Percentiles rank a stretch among this genome's conserved stretches.
phyloP scores from a whole-genome alignment of 2,888 invertebrate species.

The Erebia epiphron region DNA sequence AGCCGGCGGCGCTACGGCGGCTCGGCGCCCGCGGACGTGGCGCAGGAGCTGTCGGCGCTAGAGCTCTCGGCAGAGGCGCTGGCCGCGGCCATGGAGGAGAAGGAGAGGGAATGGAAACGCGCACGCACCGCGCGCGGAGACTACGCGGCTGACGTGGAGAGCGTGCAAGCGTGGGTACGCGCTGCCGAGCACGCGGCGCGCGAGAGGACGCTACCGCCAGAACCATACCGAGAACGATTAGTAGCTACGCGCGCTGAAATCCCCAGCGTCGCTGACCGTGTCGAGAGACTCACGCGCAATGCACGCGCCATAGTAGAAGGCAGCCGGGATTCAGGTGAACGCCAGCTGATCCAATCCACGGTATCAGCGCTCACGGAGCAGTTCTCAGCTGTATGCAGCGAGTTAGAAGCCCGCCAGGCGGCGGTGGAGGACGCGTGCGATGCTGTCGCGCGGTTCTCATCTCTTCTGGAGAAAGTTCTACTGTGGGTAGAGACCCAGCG shows the following conservation, averaged over 20 bases:
- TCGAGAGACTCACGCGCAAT: slow-evolving; percentile 90
- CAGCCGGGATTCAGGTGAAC: slow-evolving; percentile 90
- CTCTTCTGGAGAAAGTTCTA: slow-evolving; percentile 91
- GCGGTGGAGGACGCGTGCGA: slow-evolving; percentile 94
- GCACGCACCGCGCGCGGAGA: slow-evolving; percentile 92
- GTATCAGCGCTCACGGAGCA: slow-evolving; percentile 90
- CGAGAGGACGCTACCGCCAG: slow-evolving; percentile 90
- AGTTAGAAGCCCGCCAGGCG: slow-evolving; percentile 92
- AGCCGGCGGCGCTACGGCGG: slow-evolving; percentile 85
- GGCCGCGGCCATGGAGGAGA: slow-evolving; percentile 92
- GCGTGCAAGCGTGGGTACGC: slow-evolving; percentile 92
- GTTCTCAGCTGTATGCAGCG: slow-evolving; percentile 88
- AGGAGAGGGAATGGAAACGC: slow-evolving; percentile 93
- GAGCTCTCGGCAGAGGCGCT: slow-evolving; percentile 92
- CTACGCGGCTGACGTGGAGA: slow-evolving; percentile 90
- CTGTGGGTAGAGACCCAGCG: slow-evolving; percentile 93
- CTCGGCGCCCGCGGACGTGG: slow-evolving; percentile 89
- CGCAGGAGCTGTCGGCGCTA: slow-evolving; percentile 90
- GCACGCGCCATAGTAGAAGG: slow-evolving; percentile 91
- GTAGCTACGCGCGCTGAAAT: slow-evolving; percentile 90
- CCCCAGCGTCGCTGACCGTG: slow-evolving; percentile 87
- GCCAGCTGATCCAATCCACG: slow-evolving; percentile 88
- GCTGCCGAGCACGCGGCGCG: slow-evolving; percentile 92
- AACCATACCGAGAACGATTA: slow-evolving; percentile 89
- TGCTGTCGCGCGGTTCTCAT: slow-evolving; percentile 93